Evolutionary conservation across 1,140 invertebrate species (phyloP).

Genomic region (Paraescarpia echinospica): DNA sequence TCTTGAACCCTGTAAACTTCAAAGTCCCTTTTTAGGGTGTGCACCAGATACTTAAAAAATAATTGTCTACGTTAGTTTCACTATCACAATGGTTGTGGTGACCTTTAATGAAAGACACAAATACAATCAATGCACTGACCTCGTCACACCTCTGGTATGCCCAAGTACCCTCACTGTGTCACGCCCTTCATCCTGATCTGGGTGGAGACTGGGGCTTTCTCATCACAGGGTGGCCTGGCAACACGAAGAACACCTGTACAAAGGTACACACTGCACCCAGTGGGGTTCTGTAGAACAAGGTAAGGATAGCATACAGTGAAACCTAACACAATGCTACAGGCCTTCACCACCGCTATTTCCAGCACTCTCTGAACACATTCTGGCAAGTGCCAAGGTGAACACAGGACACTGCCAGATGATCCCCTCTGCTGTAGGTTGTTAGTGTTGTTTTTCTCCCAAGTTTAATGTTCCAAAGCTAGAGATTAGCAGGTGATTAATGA

Average conservation of each 20-base stretch:
- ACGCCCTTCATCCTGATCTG: neutral
- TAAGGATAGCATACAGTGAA: too few relatives aligned
- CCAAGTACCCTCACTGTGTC: neutral
- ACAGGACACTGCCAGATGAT: neutral
- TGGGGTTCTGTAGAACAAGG: neutral
- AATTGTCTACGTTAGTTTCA: too few relatives aligned
- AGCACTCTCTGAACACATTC: neutral
- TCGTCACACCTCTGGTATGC: neutral
- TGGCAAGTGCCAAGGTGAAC: neutral
- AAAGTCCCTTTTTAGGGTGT: too few relatives aligned
- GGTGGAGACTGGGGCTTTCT: neutral
- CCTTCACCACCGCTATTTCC: neutral
- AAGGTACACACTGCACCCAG: neutral
- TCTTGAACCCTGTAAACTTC: too few relatives aligned
- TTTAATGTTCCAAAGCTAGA: too few relatives aligned
- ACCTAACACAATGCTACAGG: neutral
- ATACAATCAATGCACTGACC: neutral
- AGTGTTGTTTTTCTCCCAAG: too few relatives aligned
- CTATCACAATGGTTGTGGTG: too few relatives aligned
- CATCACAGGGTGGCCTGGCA: neutral
- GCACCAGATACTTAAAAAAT: too few relatives aligned
- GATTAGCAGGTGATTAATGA: too few relatives aligned
- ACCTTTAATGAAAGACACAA: neutral
- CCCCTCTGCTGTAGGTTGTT: too few relatives aligned
- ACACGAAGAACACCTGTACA: neutral